Conservation (phyloP, 35 echinoderm and acorn worm genomes). For the Chiridota heheva region DNA sequence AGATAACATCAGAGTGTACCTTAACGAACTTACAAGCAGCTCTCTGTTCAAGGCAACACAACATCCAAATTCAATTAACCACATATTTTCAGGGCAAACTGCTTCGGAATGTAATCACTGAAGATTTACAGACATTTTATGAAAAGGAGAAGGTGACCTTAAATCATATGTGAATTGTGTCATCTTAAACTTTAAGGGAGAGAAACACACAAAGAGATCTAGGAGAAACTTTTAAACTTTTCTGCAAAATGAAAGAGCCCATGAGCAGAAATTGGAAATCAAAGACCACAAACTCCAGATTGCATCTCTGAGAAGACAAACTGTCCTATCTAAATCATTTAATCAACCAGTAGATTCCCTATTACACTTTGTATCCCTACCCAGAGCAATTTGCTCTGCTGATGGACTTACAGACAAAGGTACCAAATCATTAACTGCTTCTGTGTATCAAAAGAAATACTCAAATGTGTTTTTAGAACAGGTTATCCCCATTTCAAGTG, state of each 20-base stretch:
- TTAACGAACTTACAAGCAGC: neutral
- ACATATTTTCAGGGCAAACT: neutral
- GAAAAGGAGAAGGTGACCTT: conserved; percentile 16
- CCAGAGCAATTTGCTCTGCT: conserved; percentile 31
- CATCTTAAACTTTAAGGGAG: no score
- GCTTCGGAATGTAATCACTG: neutral
- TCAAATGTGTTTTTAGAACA: conserved; percentile 2
- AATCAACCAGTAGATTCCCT: conserved; percentile 2
- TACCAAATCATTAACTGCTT: neutral
- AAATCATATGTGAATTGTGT: conserved; percentile 31
- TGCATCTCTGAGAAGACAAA: conserved; percentile 28
- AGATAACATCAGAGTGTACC: conserved; percentile 2
- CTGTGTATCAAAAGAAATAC: conserved; percentile 4
- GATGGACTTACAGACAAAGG: conserved; percentile 53
- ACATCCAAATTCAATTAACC: neutral
- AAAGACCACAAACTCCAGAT: conserved; percentile 26
- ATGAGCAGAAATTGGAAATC: neutral
- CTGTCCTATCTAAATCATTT: conserved; percentile 15
- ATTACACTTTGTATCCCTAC: conserved; percentile 17
- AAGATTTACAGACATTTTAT: conserved; percentile 5
- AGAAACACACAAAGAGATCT: no score
- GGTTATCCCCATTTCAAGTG: neutral
- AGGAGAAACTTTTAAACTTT: no score
- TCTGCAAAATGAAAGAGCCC: no score
- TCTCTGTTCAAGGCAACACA: neutral